Percentiles rank a stretch among this genome's conserved stretches.
These are phyloP conservation scores for Uromys caudimaculatus DNA, from an alignment of 2,797 vertebrate genomes.

Conservation along the genomic window DNA sequence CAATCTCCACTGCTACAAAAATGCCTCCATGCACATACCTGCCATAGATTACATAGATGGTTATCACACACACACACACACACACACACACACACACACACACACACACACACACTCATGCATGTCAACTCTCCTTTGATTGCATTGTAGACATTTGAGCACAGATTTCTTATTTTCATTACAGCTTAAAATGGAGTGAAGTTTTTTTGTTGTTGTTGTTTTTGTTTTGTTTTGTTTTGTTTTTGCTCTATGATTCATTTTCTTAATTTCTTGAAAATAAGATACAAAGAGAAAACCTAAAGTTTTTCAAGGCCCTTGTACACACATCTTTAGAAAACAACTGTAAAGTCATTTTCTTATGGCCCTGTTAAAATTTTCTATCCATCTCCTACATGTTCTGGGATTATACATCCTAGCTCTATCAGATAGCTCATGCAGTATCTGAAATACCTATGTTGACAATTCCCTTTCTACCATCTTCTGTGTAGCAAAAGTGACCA, in stretches of 20 bases:
- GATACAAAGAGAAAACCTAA: conserved; percentile 37
- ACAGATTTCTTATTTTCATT: neutral
- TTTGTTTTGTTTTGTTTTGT: too few relatives aligned
- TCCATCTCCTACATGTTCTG: neutral
- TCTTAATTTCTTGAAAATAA: conserved; percentile 43
- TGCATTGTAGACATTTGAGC: rapidly evolving
- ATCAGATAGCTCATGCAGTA: neutral
- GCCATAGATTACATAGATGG: too few relatives aligned
- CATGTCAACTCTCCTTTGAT: neutral
- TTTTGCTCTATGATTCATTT: neutral
- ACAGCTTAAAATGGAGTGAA: neutral
- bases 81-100: neutral
- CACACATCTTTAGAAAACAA: conserved; percentile 69
- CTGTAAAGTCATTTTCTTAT: conserved; percentile 11
- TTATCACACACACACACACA: too few relatives aligned
- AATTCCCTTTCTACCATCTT: conserved; percentile 32
- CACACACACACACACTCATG: rapidly evolving
- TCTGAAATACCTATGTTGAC: neutral
- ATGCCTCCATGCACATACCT: neutral
- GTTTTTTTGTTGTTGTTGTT: too few relatives aligned
- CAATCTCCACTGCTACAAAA: neutral
- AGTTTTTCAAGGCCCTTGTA: conserved; percentile 29
- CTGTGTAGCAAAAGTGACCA: neutral
- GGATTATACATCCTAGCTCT: neutral
- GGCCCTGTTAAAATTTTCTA: conserved; percentile 53